Conservation (phyloP, 2,888 invertebrate species). For the Zhengitettix transpicula region DNA sequence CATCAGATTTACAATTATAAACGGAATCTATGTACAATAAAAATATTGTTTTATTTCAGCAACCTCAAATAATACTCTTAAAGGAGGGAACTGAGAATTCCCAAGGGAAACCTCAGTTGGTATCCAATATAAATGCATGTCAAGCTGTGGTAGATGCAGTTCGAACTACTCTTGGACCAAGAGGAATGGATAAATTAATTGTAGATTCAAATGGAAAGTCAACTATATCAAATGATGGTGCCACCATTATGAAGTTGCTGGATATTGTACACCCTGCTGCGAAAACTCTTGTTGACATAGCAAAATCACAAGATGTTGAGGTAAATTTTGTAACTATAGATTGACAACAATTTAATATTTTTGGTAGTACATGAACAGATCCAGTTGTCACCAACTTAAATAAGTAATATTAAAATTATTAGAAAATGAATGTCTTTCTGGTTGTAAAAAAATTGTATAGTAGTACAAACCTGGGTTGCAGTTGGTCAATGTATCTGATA, state of each 20-base stretch:
- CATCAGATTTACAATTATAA: too few relatives aligned
- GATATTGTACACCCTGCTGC: constrained; percentile 98
- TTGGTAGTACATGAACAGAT: too few relatives aligned
- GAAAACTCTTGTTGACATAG: constrained; percentile 93
- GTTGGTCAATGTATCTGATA: too few relatives aligned
- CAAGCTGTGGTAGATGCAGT: constrained; percentile 90
- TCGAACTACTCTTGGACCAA: constrained; percentile 91
- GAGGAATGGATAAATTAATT: constrained; percentile 98
- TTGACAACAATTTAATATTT: too few relatives aligned
- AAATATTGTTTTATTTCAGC: constrained; percentile 37
- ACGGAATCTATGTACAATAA: too few relatives aligned
- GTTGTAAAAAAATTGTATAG: too few relatives aligned
- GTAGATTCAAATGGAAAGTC: constrained; percentile 80
- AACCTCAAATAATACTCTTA: constrained; percentile 92
- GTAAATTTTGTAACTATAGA: constrained; percentile 28
- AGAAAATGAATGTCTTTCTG: too few relatives aligned
- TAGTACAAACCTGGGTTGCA: too few relatives aligned
- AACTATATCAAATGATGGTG: constrained; percentile 98
- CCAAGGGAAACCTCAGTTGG: constrained; percentile 89
- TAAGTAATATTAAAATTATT: too few relatives aligned
- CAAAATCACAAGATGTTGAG: constrained; percentile 97
- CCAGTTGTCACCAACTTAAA: too few relatives aligned
- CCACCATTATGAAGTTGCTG: constrained; percentile 94
- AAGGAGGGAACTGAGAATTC: constrained; percentile 95
- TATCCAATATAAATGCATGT: constrained; percentile 96